Percentiles rank a stretch among this genome's conserved stretches.
phyloP scores from a whole-genome alignment of 2,113 vertebrate genomes.

The Perca schrenkii region DNA sequence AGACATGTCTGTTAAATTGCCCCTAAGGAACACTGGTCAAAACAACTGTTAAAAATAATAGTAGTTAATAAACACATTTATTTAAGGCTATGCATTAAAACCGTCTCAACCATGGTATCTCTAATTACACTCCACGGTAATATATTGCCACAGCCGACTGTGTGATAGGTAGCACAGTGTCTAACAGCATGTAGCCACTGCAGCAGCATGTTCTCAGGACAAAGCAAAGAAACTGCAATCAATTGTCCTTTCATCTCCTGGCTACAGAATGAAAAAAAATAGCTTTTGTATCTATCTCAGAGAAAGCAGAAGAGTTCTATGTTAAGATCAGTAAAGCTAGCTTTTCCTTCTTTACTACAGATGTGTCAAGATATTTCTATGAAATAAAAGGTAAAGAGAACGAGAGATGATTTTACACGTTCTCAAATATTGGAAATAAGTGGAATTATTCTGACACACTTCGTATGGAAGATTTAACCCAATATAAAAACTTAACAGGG shows the following conservation, averaged over 20 bases:
- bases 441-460: slow-evolving; percentile 14
- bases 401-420: background rate
- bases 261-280: slow-evolving; percentile 12
- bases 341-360: background rate
- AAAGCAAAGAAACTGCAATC: slow-evolving; percentile 13
- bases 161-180: background rate
- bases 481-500: background rate
- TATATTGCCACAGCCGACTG: background rate
- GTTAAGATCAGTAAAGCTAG: slow-evolving; percentile 10
- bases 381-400: slow-evolving; percentile 4
- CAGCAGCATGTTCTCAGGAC: slow-evolving; percentile 18
- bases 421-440: background rate
- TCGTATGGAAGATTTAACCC: background rate
- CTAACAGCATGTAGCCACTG: background rate
- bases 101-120: background rate
- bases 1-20: background rate
- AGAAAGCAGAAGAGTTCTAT: background rate
- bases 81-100: background rate
- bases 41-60: too few species aligned
- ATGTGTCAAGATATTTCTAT: slow-evolving; percentile 1
- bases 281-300: slow-evolving; percentile 8
- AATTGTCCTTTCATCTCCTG: slow-evolving; percentile 11
- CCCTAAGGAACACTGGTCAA: too few species aligned
- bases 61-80: too few species aligned
- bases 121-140: background rate